phyloP scores from a whole-genome alignment of 2,888 invertebrate genomes.

The Leptothorax acervorum region DNA sequence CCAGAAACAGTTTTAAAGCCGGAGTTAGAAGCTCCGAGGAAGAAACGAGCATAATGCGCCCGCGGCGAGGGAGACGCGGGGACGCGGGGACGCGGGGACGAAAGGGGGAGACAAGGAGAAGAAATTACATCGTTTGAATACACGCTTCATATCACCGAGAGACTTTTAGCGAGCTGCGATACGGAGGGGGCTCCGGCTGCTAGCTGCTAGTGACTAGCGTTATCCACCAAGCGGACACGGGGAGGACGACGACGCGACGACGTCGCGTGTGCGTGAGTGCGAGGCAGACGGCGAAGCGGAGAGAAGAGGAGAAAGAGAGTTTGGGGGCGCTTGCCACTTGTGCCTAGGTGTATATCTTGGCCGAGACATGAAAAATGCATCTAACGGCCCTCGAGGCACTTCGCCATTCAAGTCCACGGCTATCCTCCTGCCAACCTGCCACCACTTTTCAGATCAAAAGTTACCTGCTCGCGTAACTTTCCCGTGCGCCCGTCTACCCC shows the following conservation, averaged over 20 bases:
- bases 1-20: conserved; percentile 51
- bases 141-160: conserved; percentile 59
- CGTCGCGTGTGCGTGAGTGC: conserved; percentile 45
- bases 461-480: conserved; percentile 79
- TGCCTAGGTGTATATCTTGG: conserved; percentile 75
- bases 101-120: conserved; percentile 47
- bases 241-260: conserved; percentile 4
- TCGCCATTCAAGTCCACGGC: conserved; percentile 81
- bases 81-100: not conserved
- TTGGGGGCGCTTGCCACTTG: conserved; percentile 36
- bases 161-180: conserved; percentile 57
- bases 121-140: conserved; percentile 81
- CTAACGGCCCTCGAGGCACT: conserved; percentile 81
- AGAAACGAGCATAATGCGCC: conserved; percentile 41
- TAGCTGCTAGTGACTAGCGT: conserved; percentile 33
- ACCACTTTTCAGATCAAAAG: conserved; percentile 84
- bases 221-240: conserved; percentile 36
- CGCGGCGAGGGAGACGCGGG: not conserved
- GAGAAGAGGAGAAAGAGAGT: not conserved
- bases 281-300: conserved; percentile 38
- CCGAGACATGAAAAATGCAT: conserved; percentile 84
- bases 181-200: conserved; percentile 25
- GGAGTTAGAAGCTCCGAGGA: conserved; percentile 20
- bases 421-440: conserved; percentile 80
- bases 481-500: conserved; percentile 52